phyloP scores from a whole-genome alignment of 2,888 invertebrate genomes.

The Campoplex nolae region DNA sequence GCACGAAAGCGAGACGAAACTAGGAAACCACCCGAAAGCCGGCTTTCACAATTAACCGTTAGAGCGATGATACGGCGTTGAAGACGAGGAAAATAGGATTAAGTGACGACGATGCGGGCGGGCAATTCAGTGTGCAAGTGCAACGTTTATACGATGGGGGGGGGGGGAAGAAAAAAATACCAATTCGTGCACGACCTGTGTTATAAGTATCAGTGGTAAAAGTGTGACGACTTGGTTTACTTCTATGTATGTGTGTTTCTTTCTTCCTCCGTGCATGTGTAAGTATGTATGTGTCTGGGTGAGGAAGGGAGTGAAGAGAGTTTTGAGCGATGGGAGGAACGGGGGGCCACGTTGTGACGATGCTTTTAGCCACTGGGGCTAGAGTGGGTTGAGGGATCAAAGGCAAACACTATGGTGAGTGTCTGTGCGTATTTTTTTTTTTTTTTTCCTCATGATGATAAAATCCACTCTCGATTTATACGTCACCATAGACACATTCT shows the following conservation, averaged over 20 bases:
- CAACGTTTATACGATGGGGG: conserved; percentile 49
- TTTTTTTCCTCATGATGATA: background rate
- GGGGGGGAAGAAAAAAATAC: conserved; percentile 15
- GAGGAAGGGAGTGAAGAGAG: conserved; percentile 9
- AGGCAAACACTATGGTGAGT: conserved; percentile 31
- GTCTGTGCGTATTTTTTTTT: conserved; percentile 2
- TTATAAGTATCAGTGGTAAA: conserved; percentile 35
- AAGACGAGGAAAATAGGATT: conserved; percentile 20
- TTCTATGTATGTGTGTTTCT: conserved; percentile 38
- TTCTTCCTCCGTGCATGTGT: conserved; percentile 2
- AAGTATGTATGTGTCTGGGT: conserved; percentile 25
- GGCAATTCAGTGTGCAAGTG: conserved; percentile 49
- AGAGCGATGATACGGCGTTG: conserved; percentile 20
- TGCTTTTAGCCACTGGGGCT: conserved; percentile 47
- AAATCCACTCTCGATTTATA: background rate
- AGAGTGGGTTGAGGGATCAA: conserved; percentile 34
- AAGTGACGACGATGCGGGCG: conserved; percentile 13
- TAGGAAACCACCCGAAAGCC: background rate
- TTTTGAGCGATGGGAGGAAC: conserved; percentile 15
- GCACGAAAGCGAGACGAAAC: background rate
- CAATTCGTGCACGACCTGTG: conserved; percentile 53
- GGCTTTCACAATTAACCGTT: background rate
- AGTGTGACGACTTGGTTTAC: conserved; percentile 47
- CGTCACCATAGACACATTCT: background rate
- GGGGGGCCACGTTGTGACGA: conserved; percentile 45